Conservation (phyloP, 2,888 invertebrate species). For the Hymenopus coronatus region DNA sequence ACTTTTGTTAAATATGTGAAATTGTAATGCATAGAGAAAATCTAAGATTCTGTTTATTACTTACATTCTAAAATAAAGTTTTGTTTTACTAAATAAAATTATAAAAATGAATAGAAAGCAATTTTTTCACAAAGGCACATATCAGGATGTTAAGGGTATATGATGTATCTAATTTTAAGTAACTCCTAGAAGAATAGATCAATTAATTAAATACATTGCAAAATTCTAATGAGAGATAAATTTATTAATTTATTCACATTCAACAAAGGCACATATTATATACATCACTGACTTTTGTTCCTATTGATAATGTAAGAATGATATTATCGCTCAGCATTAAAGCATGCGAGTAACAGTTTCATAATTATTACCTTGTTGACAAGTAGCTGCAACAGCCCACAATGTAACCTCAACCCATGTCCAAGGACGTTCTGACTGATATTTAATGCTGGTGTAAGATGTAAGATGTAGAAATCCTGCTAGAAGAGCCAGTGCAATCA, state of each 20-base stretch:
- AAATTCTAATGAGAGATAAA: no score
- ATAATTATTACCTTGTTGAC: constrained; percentile 42
- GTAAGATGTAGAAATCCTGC: constrained; percentile 40
- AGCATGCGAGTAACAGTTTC: background rate
- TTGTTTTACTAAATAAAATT: no score
- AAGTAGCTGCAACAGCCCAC: constrained; percentile 45
- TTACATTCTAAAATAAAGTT: no score
- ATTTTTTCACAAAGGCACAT: background rate
- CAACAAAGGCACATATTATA: background rate
- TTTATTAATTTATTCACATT: background rate
- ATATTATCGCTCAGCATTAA: background rate
- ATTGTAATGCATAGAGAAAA: no score
- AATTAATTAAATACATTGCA: no score
- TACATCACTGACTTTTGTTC: background rate
- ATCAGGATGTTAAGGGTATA: no score
- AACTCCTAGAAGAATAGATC: no score
- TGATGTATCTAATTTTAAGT: no score
- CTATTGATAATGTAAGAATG: background rate
- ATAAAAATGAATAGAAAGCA: no score
- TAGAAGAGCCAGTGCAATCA: constrained; percentile 39
- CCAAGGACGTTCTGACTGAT: constrained; percentile 39
- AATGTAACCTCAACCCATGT: constrained; percentile 44
- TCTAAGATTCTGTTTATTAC: no score
- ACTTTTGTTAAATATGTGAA: no score
- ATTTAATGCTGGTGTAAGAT: constrained; percentile 38